phyloP scores from a whole-genome alignment of 2,113 vertebrate species.

The Chloropsis hardwickii region DNA sequence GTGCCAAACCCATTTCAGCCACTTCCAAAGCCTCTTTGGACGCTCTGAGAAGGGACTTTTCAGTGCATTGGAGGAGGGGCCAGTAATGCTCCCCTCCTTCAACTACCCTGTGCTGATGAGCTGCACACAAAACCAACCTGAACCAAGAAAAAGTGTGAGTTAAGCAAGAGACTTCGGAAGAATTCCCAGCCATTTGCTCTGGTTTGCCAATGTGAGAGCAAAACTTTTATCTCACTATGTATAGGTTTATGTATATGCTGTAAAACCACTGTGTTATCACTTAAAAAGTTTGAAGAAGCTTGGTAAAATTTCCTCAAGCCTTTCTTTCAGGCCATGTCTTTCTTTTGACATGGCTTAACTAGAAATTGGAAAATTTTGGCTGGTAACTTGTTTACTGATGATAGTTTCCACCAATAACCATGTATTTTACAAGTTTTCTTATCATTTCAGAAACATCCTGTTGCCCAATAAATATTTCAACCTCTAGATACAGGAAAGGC shows the following conservation, averaged over 20 bases:
- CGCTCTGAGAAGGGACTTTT: background rate
- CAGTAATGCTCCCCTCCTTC: background rate
- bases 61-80: background rate
- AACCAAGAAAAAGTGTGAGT: background rate
- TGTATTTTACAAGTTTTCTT: background rate
- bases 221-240: background rate
- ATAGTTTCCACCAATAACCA: background rate
- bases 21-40: background rate
- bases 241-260: rapidly evolving
- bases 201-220: background rate
- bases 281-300: background rate
- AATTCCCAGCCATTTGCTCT: background rate
- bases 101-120: background rate
- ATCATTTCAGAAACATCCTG: background rate
- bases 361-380: background rate
- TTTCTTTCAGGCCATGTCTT: background rate
- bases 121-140: background rate
- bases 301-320: background rate
- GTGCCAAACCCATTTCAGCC: background rate
- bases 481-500: background rate
- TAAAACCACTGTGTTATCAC: background rate
- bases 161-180: background rate
- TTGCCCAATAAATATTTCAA: background rate
- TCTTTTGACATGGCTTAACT: background rate
- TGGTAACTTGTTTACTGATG: background rate